These are phyloP conservation scores for Noctua janthina DNA, from an alignment of 2,888 invertebrate species.

Conservation along the genomic window DNA sequence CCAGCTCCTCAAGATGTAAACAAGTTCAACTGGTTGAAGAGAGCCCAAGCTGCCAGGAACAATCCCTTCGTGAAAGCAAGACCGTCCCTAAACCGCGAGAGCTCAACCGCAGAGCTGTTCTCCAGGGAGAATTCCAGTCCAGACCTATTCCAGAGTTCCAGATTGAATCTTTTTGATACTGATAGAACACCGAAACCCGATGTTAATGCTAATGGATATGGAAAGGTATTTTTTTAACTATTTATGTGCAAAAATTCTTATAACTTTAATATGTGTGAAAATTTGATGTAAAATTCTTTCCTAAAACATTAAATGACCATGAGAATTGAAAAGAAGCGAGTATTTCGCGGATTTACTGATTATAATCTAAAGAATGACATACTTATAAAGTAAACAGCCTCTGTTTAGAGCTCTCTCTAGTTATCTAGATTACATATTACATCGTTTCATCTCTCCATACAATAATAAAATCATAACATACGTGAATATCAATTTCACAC, in stretches of 20 bases:
- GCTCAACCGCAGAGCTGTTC: slow-evolving; percentile 84
- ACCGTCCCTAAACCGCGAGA: slow-evolving; percentile 84
- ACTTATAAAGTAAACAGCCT: slow-evolving; percentile 11
- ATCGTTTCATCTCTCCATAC: not conserved
- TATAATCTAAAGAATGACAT: slow-evolving; percentile 16
- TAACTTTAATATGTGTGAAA: not conserved
- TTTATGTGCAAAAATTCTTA: not conserved
- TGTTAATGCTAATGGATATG: slow-evolving; percentile 72
- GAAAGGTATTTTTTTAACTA: slow-evolving; percentile 74
- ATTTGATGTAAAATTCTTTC: not conserved
- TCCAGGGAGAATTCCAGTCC: slow-evolving; percentile 85
- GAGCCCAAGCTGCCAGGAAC: slow-evolving; percentile 78
- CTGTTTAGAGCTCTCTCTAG: not conserved
- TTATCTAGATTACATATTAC: not conserved
- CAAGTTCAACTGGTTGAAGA: slow-evolving; percentile 85
- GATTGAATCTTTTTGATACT: slow-evolving; percentile 86
- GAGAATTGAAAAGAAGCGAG: not conserved
- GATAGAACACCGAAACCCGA: slow-evolving; percentile 86
- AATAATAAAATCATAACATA: not conserved
- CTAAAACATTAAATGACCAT: not conserved
- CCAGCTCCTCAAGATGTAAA: slow-evolving; percentile 75
- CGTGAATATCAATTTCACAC: slow-evolving; percentile 19
- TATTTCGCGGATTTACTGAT: slow-evolving; percentile 19
- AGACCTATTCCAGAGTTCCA: slow-evolving; percentile 86
- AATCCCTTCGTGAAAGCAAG: slow-evolving; percentile 85